Conservation (phyloP, 2,888 invertebrate species). For the Drosophila nr. perissopoda region DNA sequence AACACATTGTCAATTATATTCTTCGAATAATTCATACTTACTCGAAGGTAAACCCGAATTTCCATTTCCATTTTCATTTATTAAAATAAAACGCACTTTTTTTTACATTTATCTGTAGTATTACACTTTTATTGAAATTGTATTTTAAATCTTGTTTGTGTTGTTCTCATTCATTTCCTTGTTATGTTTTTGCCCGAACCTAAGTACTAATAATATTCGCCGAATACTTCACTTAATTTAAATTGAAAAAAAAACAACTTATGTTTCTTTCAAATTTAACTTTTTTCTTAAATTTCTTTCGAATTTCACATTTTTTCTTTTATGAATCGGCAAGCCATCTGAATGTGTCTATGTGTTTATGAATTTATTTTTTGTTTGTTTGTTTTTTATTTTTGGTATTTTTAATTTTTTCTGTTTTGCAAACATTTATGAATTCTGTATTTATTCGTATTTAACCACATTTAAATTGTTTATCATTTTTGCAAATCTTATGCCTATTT, state of each 20-base stretch:
- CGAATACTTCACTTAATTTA: conserved; percentile 10
- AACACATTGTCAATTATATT: neutral
- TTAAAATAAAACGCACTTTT: neutral
- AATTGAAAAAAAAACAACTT: neutral
- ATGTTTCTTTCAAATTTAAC: neutral
- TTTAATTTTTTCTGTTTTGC: conserved; percentile 12
- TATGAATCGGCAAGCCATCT: conserved; percentile 11
- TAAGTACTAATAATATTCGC: conserved; percentile 1
- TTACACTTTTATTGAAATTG: conserved; percentile 63
- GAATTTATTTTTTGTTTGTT: neutral
- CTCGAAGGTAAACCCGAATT: neutral
- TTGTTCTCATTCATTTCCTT: conserved; percentile 12
- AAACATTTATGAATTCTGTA: conserved; percentile 14
- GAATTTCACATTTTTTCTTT: neutral
- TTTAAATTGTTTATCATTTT: conserved; percentile 60
- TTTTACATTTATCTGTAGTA: conserved; percentile 11
- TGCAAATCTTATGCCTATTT: conserved; percentile 55
- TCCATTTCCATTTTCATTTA: neutral
- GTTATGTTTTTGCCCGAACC: neutral
- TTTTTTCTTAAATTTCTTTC: neutral
- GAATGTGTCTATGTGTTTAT: conserved; percentile 37
- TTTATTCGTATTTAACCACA: conserved; percentile 53
- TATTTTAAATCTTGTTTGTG: conserved; percentile 24
- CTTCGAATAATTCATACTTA: neutral
- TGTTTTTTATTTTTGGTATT: neutral